Conservation (phyloP, 2,797 vertebrate species). For the Alca torda region DNA sequence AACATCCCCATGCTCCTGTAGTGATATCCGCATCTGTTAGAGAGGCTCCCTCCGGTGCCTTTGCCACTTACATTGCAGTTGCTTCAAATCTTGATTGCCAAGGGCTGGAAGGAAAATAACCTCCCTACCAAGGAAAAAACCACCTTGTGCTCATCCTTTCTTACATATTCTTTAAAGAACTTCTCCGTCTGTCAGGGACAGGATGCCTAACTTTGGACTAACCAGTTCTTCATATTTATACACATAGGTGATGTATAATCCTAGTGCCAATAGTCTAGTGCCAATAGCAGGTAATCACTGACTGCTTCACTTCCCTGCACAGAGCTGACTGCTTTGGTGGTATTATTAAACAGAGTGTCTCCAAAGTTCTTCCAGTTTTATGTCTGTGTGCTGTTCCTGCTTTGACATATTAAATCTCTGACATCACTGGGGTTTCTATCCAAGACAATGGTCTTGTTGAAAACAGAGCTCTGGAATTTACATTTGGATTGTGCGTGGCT, state of each 20-base stretch:
- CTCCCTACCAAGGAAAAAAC: not conserved
- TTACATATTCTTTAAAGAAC: not conserved
- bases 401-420: slow-evolving; percentile 12
- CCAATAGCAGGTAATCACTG: not conserved
- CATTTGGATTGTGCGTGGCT: not conserved
- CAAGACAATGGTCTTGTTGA: slow-evolving; percentile 6
- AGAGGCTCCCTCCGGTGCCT: not conserved
- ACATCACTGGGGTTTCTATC: not conserved
- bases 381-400: not conserved
- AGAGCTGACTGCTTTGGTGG: not conserved
- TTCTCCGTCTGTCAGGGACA: not conserved
- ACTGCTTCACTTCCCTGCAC: not conserved
- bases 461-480: slow-evolving; percentile 30
- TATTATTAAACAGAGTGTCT: not conserved
- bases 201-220: not conserved
- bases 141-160: not conserved
- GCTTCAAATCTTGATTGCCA: not conserved
- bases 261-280: not conserved
- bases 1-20: not conserved
- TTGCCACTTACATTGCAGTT: not conserved
- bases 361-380: not conserved
- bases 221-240: not conserved
- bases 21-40: not conserved
- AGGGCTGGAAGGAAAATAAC: not conserved
- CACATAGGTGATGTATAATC: not conserved